Evolutionary conservation across 64 coral and sea anemone species (phyloP).

Genomic region (Acropora tenuis): DNA sequence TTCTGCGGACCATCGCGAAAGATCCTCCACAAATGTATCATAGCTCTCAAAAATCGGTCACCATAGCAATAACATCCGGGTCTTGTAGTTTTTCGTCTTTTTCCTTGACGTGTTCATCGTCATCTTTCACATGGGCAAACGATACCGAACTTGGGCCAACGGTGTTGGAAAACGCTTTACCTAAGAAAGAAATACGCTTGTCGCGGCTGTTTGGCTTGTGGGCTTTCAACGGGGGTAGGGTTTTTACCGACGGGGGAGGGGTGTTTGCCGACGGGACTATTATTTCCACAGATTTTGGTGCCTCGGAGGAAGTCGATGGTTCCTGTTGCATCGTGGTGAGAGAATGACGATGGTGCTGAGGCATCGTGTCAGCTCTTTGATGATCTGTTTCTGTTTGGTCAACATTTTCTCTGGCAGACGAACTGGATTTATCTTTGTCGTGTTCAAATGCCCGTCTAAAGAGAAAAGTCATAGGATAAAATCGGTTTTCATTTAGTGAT

Average conservation of each 20-base stretch:
- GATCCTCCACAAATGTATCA: background rate
- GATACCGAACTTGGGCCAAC: constrained; percentile 70
- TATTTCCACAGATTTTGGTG: background rate
- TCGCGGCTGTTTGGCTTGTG: background rate
- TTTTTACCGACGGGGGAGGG: background rate
- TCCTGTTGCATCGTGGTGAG: background rate
- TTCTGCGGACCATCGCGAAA: background rate
- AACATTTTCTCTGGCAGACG: background rate
- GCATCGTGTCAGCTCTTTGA: background rate
- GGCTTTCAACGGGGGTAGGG: background rate
- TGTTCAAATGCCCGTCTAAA: background rate
- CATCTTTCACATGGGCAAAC: constrained; percentile 39
- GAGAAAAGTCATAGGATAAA: background rate
- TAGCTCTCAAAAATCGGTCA: constrained; percentile 59
- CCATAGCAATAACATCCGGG: constrained; percentile 43
- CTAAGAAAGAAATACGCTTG: constrained; percentile 40
- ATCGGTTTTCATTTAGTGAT: background rate
- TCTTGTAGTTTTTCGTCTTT: background rate
- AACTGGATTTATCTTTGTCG: background rate
- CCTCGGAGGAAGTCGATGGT: background rate
- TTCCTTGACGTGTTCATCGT: background rate
- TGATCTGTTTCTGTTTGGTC: background rate
- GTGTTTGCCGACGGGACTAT: background rate
- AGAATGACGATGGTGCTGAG: background rate
- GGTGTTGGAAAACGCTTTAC: constrained; percentile 79